Evolutionary conservation across 1,140 invertebrate species (phyloP).

Genomic region (Drosophila pallidifrons): DNA sequence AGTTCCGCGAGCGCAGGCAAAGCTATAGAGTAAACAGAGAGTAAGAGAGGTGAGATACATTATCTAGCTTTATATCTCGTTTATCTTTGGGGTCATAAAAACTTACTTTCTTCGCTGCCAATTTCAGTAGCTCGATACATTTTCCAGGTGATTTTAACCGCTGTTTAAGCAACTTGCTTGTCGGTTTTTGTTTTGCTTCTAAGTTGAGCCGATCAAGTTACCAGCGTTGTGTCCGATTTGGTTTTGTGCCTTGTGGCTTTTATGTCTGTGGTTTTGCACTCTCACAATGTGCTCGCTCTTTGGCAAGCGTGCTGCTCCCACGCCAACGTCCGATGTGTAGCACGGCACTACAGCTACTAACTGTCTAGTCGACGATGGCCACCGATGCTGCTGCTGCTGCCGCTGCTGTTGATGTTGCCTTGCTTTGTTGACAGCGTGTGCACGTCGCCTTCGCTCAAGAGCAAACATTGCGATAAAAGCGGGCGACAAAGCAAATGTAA

Average conservation of each 20-base stretch:
- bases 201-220: constrained; percentile 48
- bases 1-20: constrained; percentile 70
- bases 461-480: constrained; percentile 72
- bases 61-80: constrained; percentile 41
- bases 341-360: constrained; percentile 56
- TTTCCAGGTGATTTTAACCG: constrained; percentile 41
- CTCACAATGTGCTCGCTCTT: constrained; percentile 43
- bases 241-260: constrained; percentile 61
- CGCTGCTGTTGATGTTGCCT: constrained; percentile 3
- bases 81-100: constrained; percentile 30
- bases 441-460: constrained; percentile 31
- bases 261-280: constrained; percentile 47
- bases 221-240: constrained; percentile 33
- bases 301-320: constrained; percentile 20
- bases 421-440: constrained; percentile 27
- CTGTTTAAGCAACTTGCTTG: constrained; percentile 31
- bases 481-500: constrained; percentile 33
- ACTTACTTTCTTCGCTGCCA: constrained; percentile 83
- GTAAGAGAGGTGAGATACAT: background rate
- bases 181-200: constrained; percentile 10
- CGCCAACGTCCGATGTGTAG: constrained; percentile 48
- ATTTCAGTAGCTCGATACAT: constrained; percentile 82
- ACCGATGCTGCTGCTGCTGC: background rate
- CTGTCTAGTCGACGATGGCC: constrained; percentile 1
- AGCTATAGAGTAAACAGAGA: constrained; percentile 45